A percentile compares a stretch with the other conserved stretches of the same genome.
Evolutionary conservation across 2,797 vertebrate species (phyloP).

Genomic region (Thunnus albacares): DNA sequence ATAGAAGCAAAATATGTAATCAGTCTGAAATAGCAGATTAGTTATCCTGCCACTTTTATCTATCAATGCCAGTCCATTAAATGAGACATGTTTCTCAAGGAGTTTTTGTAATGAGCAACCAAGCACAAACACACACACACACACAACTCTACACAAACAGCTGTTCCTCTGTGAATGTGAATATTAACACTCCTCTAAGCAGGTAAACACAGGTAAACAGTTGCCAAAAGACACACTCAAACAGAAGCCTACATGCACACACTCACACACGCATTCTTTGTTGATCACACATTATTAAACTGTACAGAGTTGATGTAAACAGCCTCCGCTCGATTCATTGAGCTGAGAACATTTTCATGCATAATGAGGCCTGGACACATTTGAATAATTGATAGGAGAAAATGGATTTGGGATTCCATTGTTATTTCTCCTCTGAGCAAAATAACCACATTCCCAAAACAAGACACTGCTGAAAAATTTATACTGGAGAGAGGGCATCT

Average conservation of each 20-base stretch:
- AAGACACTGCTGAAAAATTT: slow-evolving; percentile 68
- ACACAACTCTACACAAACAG: slow-evolving; percentile 8
- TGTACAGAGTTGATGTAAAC: slow-evolving; percentile 21
- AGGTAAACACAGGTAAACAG: slow-evolving; percentile 6
- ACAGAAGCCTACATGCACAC: slow-evolving; percentile 5
- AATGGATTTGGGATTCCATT: slow-evolving; percentile 77
- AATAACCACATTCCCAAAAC: slow-evolving; percentile 73
- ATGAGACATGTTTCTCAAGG: slow-evolving; percentile 13
- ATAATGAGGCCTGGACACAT: slow-evolving; percentile 75
- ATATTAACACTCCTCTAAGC: slow-evolving; percentile 1
- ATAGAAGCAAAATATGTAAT: slow-evolving; percentile 15
- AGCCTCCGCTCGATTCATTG: slow-evolving; percentile 36
- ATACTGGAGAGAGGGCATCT: slow-evolving; percentile 19
- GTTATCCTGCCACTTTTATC: slow-evolving; percentile 9
- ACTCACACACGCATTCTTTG: not conserved
- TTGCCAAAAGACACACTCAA: not conserved
- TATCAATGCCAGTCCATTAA: slow-evolving; percentile 25
- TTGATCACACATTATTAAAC: slow-evolving; percentile 32
- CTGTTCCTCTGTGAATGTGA: slow-evolving; percentile 2
- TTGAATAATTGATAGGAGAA: slow-evolving; percentile 79
- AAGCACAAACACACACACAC: slow-evolving; percentile 5
- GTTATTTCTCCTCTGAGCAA: slow-evolving; percentile 77
- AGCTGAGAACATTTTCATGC: slow-evolving; percentile 65
- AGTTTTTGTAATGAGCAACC: slow-evolving; percentile 1
- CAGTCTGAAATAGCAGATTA: slow-evolving; percentile 14